Evolutionary conservation across 2,113 vertebrate species (phyloP).

Genomic region (Pluvianellus socialis): DNA sequence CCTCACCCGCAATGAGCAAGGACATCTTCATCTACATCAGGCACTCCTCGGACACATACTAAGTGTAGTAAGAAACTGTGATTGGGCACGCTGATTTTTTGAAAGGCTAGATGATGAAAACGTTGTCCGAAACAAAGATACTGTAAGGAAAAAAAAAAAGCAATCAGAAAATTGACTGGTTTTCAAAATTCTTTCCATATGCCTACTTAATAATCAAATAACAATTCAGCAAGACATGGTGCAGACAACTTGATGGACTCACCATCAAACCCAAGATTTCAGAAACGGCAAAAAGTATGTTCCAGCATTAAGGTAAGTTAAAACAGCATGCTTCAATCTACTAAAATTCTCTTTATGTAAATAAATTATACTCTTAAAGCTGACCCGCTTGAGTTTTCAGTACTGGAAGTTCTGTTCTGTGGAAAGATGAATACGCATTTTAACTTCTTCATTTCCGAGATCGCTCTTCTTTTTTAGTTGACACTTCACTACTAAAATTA

Average conservation of each 20-base stretch:
- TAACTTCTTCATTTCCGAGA: neutral
- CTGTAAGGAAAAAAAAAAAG: neutral
- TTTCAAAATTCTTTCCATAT: neutral
- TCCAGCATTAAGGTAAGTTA: neutral
- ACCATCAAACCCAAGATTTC: neutral
- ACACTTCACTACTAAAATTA: neutral
- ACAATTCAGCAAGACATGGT: neutral
- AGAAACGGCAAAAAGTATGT: neutral
- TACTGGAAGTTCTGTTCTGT: neutral
- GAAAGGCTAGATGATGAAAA: neutral
- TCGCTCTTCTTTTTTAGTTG: neutral
- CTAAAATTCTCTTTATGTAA: neutral
- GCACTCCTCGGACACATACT: accelerated
- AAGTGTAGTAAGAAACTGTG: neutral
- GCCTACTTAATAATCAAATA: neutral
- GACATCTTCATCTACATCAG: neutral
- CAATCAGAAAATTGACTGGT: neutral
- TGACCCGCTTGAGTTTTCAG: neutral
- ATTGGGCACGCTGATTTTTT: neutral
- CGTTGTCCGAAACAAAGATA: neutral
- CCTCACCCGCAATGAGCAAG: neutral
- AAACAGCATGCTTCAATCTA: neutral
- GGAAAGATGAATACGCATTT: neutral
- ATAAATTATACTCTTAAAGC: neutral
- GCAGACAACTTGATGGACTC: neutral